A percentile compares a stretch with the other conserved stretches of the same genome.
phyloP scores from a whole-genome alignment of 1,140 invertebrate species.

The Cydia pomonella region DNA sequence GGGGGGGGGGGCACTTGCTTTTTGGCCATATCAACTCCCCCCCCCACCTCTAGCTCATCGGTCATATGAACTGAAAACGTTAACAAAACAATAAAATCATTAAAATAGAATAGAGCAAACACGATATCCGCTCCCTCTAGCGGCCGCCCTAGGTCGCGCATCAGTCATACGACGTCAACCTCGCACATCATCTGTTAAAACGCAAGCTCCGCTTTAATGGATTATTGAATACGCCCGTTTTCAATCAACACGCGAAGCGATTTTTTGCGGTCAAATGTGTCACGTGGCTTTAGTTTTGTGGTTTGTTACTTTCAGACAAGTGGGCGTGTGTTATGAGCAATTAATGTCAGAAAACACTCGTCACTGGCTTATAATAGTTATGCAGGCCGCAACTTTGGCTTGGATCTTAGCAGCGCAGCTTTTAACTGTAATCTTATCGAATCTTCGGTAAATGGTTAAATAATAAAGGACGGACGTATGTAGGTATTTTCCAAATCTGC shows the following conservation, averaged over 20 bases:
- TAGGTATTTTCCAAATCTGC: too few species aligned
- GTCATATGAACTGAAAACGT: too few species aligned
- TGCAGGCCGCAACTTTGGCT: too few species aligned
- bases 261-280: constrained; percentile 52
- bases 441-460: too few species aligned
- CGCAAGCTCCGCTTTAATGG: constrained; percentile 53
- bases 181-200: constrained; percentile 58
- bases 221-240: constrained; percentile 56
- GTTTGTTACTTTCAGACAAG: constrained; percentile 37
- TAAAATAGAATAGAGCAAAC: background rate
- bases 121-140: background rate
- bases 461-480: too few species aligned
- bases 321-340: constrained; percentile 42
- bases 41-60: too few species aligned
- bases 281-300: constrained; percentile 42
- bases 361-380: too few species aligned
- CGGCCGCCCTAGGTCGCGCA: constrained; percentile 41
- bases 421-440: too few species aligned
- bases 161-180: constrained; percentile 45
- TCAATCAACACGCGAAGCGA: constrained; percentile 47
- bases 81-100: too few species aligned
- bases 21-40: too few species aligned
- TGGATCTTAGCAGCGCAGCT: too few species aligned
- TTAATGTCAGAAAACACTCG: constrained; percentile 34
- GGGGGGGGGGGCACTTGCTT: too few species aligned